Conservation (phyloP, 2,113 vertebrate genomes). For the Passer domesticus region DNA sequence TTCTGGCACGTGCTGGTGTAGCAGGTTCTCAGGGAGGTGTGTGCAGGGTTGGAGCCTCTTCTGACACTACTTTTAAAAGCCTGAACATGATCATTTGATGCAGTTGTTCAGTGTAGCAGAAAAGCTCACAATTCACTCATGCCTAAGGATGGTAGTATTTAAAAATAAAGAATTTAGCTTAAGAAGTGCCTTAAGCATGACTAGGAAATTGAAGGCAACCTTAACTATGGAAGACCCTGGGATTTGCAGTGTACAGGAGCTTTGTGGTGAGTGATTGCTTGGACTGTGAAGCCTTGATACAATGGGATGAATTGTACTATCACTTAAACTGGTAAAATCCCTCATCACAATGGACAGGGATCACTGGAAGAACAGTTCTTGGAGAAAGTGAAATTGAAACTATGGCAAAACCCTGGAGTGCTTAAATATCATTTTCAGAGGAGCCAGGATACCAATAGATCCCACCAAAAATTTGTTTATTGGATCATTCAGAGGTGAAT, state of each 20-base stretch:
- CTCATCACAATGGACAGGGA: not conserved
- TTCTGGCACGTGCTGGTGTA: not conserved
- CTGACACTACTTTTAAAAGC: not conserved
- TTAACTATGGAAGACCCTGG: not conserved
- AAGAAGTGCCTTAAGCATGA: not conserved
- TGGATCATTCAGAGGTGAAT: not conserved
- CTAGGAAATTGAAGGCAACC: not conserved
- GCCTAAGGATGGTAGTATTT: not conserved
- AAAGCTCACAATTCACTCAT: not conserved
- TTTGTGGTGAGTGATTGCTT: not conserved
- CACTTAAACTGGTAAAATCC: not conserved
- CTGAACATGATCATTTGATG: not conserved
- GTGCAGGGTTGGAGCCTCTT: not conserved
- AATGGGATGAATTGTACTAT: not conserved
- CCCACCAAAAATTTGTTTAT: not conserved
- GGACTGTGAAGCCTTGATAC: not conserved
- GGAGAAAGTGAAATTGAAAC: not conserved
- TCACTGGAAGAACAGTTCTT: not conserved
- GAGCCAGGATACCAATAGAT: not conserved
- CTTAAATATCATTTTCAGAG: not conserved
- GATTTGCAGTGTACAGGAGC: not conserved
- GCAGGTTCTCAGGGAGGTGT: not conserved
- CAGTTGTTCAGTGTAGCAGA: not conserved
- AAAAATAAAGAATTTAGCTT: not conserved
- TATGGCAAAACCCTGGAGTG: not conserved